Conservation (phyloP, 2,797 vertebrate genomes). For the Poeciliopsis presidionis region DNA sequence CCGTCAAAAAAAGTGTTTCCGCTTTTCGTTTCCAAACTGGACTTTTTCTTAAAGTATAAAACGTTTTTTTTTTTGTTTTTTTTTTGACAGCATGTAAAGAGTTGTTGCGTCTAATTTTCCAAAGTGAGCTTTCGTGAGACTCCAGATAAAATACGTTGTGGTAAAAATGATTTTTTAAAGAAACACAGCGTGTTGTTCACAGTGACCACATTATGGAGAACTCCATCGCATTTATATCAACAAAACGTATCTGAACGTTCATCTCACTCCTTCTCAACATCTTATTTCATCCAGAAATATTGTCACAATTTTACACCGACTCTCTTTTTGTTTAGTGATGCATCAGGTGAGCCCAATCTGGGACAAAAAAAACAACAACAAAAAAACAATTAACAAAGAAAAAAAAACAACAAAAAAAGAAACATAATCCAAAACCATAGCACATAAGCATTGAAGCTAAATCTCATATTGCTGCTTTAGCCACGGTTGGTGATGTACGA, state of each 20-base stretch:
- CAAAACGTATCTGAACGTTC: not conserved
- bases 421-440: conserved; percentile 28
- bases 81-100: not conserved
- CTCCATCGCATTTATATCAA: not conserved
- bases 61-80: not conserved
- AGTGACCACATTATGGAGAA: conserved; percentile 4
- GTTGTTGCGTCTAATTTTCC: not conserved
- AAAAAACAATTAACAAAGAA: not conserved
- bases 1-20: too few species aligned
- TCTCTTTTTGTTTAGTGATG: not conserved
- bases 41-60: not conserved
- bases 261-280: not conserved
- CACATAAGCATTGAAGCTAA: conserved; percentile 44
- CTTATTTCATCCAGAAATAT: conserved; percentile 2
- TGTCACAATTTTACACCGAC: conserved; percentile 4
- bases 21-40: not conserved
- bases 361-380: not conserved
- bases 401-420: not conserved
- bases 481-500: conserved; percentile 73
- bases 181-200: not conserved
- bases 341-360: conserved; percentile 8
- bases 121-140: not conserved
- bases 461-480: conserved; percentile 78
- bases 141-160: not conserved
- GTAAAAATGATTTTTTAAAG: not conserved